Conservation (phyloP, 2,113 vertebrate species). For the Dipodomys merriami region DNA sequence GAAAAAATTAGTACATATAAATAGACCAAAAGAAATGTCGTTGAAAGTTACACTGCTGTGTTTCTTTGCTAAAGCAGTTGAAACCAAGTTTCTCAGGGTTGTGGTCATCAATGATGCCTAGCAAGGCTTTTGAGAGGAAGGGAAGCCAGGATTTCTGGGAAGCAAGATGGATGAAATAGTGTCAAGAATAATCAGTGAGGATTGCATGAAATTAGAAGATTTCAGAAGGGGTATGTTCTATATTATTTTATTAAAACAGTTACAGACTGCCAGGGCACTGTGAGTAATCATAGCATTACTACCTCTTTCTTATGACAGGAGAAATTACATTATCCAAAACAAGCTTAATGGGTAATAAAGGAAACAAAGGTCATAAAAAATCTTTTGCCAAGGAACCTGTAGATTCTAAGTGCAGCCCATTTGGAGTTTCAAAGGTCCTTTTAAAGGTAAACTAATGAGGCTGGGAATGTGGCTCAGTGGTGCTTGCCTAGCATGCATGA, state of each 20-base stretch:
- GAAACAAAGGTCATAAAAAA: fast-evolving
- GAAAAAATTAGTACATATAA: not conserved
- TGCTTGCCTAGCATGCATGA: too few relatives aligned
- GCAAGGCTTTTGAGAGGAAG: not conserved
- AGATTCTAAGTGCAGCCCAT: not conserved
- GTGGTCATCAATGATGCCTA: not conserved
- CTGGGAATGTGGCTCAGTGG: too few relatives aligned
- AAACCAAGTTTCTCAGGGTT: too few relatives aligned
- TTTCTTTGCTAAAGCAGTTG: not conserved
- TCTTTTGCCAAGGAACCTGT: not conserved
- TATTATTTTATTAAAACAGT: not conserved
- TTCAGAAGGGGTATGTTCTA: not conserved
- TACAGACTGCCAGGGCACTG: not conserved
- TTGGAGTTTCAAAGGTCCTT: too few relatives aligned
- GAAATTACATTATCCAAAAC: not conserved
- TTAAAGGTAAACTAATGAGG: too few relatives aligned
- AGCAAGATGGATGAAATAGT: not conserved
- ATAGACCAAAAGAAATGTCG: not conserved
- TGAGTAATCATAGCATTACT: not conserved
- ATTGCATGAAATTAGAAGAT: not conserved
- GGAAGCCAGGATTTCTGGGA: not conserved
- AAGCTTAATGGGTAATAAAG: not conserved
- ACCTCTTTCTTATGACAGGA: not conserved
- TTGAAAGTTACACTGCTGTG: not conserved
- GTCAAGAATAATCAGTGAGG: not conserved